phyloP scores from a whole-genome alignment of 92 coral and sea anemone species.

The Siderastrea radians region DNA sequence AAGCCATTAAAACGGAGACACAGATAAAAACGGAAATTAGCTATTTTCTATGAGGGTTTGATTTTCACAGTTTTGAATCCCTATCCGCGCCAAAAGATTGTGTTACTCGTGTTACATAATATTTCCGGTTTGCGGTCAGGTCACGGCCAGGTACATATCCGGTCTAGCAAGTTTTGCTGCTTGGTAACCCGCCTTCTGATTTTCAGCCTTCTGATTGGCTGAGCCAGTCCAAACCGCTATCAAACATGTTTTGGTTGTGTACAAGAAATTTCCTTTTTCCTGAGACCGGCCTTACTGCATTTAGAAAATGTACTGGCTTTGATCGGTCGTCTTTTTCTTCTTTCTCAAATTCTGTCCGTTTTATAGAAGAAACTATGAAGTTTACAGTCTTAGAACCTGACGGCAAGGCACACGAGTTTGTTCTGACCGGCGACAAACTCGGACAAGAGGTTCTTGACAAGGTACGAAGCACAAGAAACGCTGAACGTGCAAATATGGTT shows the following conservation, averaged over 20 bases:
- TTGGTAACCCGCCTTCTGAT: conserved; percentile 61
- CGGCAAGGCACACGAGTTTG: conserved; percentile 92
- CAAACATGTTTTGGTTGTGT: conserved; percentile 74
- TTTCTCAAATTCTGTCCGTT: not conserved
- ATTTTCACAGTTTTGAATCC: not conserved
- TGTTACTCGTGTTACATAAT: conserved; percentile 51
- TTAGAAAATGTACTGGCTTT: conserved; percentile 6
- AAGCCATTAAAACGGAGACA: not conserved
- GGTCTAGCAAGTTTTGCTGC: conserved; percentile 79
- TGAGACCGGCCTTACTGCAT: conserved; percentile 43
- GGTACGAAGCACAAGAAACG: conserved; percentile 68
- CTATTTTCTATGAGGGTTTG: not conserved
- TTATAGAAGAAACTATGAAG: conserved; percentile 70
- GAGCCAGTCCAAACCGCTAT: conserved; percentile 62
- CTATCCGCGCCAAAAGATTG: not conserved
- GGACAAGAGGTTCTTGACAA: conserved; percentile 97
- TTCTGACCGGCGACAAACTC: conserved; percentile 89
- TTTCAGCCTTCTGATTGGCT: conserved; percentile 77
- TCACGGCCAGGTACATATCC: conserved; percentile 52
- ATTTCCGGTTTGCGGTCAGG: conserved; percentile 38
- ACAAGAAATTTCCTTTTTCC: conserved; percentile 39
- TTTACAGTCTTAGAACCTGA: conserved; percentile 89
- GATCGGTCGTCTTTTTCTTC: not conserved
- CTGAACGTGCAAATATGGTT: conserved; percentile 33
- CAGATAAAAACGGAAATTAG: not conserved